These are phyloP conservation scores for Orthosia gracilis DNA, from an alignment of 2,888 invertebrate species.

Conservation along the genomic window DNA sequence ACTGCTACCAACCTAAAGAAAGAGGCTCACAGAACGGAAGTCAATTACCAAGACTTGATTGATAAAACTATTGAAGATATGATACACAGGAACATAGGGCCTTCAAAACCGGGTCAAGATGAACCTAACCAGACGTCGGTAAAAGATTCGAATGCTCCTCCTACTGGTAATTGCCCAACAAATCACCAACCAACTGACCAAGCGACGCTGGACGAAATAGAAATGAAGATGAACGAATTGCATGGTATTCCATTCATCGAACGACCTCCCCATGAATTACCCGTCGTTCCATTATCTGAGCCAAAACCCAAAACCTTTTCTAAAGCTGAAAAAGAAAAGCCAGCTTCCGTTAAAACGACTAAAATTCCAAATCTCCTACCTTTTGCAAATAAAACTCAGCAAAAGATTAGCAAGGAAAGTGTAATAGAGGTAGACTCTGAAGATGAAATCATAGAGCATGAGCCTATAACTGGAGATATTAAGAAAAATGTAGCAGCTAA, in stretches of 20 bases:
- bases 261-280: slow-evolving; percentile 81
- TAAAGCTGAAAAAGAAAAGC: slow-evolving; percentile 71
- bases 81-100: slow-evolving; percentile 76
- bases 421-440: slow-evolving; percentile 74
- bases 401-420: slow-evolving; percentile 68
- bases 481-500: slow-evolving; percentile 64
- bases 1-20: slow-evolving; percentile 60
- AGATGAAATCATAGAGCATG: slow-evolving; percentile 79
- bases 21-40: slow-evolving; percentile 76
- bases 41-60: slow-evolving; percentile 84
- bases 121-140: slow-evolving; percentile 66
- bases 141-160: slow-evolving; percentile 60
- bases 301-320: slow-evolving; percentile 65
- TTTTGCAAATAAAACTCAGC: slow-evolving; percentile 72
- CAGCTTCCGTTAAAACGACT: slow-evolving; percentile 63
- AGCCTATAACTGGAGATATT: slow-evolving; percentile 77
- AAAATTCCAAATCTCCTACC: slow-evolving; percentile 78
- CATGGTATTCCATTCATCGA: slow-evolving; percentile 87
- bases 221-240: slow-evolving; percentile 88
- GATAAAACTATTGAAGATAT: slow-evolving; percentile 88
- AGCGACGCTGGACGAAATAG: slow-evolving; percentile 82
- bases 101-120: slow-evolving; percentile 73
- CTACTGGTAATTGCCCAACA: slow-evolving; percentile 63
- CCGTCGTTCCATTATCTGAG: slow-evolving; percentile 72
- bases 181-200: slow-evolving; percentile 67